phyloP scores from a whole-genome alignment of 2,113 vertebrate species.

The Calyptommatus sinebrachiatus region DNA sequence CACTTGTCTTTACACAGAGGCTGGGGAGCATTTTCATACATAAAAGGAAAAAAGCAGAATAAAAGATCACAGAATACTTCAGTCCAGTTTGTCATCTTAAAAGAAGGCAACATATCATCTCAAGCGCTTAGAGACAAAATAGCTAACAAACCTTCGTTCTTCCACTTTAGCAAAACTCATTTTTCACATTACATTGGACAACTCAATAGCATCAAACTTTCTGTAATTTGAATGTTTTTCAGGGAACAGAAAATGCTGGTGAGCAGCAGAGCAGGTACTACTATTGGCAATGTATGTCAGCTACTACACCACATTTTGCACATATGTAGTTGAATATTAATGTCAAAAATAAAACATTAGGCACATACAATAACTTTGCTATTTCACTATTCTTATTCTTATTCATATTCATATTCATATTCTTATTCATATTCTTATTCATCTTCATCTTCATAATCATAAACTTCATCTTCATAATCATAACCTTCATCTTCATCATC shows the following conservation, averaged over 20 bases:
- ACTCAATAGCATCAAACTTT: conserved; percentile 61
- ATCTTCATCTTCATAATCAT: too few relatives aligned
- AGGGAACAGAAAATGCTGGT: conserved; percentile 40
- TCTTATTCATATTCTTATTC: too few relatives aligned
- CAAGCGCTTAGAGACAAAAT: conserved; percentile 57
- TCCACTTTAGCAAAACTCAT: conserved; percentile 56
- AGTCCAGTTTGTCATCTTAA: background rate
- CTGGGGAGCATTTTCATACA: background rate
- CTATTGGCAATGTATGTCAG: too few relatives aligned
- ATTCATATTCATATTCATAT: too few relatives aligned
- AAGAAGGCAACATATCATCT: background rate
- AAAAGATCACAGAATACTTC: background rate
- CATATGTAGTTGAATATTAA: background rate
- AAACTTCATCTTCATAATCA: too few relatives aligned
- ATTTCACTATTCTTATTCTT: too few relatives aligned
- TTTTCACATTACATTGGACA: conserved; percentile 58
- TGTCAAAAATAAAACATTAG: background rate
- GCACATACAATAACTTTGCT: too few relatives aligned
- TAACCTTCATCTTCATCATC: too few relatives aligned
- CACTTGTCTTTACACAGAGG: too few relatives aligned
- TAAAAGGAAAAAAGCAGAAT: background rate
- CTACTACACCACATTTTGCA: too few relatives aligned
- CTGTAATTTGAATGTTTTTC: conserved; percentile 54
- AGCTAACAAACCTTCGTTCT: conserved; percentile 59
- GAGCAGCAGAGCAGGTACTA: background rate